These are phyloP conservation scores for Phymorhynchus buccinoides DNA, from an alignment of 1,140 invertebrate species.

Conservation along the genomic window DNA sequence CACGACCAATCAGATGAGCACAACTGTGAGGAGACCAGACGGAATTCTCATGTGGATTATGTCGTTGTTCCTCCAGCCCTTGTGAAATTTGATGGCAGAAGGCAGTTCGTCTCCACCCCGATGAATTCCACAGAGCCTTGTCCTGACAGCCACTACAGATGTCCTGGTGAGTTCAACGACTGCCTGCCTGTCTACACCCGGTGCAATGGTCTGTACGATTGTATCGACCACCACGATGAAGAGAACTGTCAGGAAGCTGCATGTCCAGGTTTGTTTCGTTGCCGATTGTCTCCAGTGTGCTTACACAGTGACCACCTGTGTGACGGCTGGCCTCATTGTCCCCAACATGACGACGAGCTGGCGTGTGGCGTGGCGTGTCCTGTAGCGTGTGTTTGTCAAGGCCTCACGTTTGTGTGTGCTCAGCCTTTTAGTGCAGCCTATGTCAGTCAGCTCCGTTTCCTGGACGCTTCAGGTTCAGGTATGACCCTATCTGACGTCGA, in stretches of 20 bases:
- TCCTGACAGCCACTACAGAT: constrained; percentile 23
- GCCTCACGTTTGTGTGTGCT: constrained; percentile 1
- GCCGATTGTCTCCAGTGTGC: constrained; percentile 17
- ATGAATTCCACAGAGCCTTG: neutral
- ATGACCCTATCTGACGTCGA: too few species aligned
- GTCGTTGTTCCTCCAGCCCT: neutral
- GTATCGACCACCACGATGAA: constrained; percentile 17
- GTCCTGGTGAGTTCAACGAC: neutral
- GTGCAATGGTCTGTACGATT: constrained; percentile 35
- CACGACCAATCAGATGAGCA: neutral
- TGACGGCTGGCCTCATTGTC: constrained; percentile 36
- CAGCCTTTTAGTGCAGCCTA: neutral
- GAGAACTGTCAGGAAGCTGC: neutral
- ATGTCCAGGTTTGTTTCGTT: constrained; percentile 41
- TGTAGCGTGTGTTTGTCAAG: constrained; percentile 48
- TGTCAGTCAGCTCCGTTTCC: too few species aligned
- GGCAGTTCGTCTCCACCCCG: neutral
- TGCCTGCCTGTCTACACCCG: neutral
- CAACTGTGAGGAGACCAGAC: neutral
- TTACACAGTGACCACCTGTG: constrained; percentile 20
- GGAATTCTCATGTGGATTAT: neutral
- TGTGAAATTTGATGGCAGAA: neutral
- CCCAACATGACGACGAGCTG: constrained; percentile 38
- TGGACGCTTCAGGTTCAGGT: too few species aligned
- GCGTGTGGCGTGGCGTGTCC: constrained; percentile 24